Base-by-base conservation (phyloP, 2,888 invertebrate species). In the Yponomeuta cagnagella region DNA sequence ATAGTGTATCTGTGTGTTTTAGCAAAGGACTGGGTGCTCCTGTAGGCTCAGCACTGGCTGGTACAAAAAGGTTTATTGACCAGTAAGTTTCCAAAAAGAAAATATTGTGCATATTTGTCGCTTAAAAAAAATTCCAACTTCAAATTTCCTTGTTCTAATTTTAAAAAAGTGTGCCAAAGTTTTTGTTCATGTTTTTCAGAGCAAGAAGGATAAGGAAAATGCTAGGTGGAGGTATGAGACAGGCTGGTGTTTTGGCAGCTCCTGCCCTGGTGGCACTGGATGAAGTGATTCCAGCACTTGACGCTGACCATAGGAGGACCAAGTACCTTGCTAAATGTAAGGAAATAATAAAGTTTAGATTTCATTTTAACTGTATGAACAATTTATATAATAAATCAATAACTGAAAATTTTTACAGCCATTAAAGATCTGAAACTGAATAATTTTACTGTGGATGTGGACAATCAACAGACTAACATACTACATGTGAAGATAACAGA, bases 191-290 rank as follows among this genome's bases (percentile, higher is more conserved):
- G 52, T 58, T 58, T 58, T 58, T 58, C 68, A 96, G 96, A 78
- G 96, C 96, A 2, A 90, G 93, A 68, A 93, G 96, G 71, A 78
- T 94, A 10, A 92, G 97, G 31, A 97, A 97, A 86, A 96, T 94
- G 1, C 82, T 98, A n/a, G 98, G 98, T 6, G 97, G 98, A 33
- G 97, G 95, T 1, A 96, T 97, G 96, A 91, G 97, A 70, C 97
- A 98, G 86, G 93, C 93, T 37, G 98, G 98, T 12, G 87, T 97
- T 23, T 79, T 98, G 63, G 97, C 97, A 0, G 97, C 97, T 0
- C 96, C 97, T 2, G 97, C 96, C 0, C 77, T 96, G 30, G 94
- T 96, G 63, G 95, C 96, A 0, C 80, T 98, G 43, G 94, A 96
- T 69, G 94, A 95, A 74, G 94, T 95, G 79, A 92, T 95, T 5